Evolutionary conservation across 1,140 invertebrate species (phyloP), one percentile per base, ranked within the genome.

Genomic region (Dufourea novaeangliae): DNA sequence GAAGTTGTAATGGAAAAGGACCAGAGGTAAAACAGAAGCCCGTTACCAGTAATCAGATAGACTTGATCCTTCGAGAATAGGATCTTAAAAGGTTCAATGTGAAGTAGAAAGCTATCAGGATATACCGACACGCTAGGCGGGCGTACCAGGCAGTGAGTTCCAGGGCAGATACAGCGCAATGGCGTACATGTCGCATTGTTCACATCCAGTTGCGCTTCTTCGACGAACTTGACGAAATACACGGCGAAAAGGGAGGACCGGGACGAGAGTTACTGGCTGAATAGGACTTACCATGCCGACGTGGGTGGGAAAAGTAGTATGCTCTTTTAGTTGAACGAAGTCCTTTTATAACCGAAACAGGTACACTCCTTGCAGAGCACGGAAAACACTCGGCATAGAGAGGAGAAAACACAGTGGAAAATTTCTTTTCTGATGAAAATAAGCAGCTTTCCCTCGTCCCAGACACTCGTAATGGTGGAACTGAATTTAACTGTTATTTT

Each of bases 1-100:
- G 52, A 44, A 14, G 39, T 57, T 75, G 14, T 12, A 44, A 1
- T 8, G 1, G 37, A 17, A 39, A 20, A n/a, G 54, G 41, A 25
- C 46, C 14, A 56, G 44, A 22, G 14, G 82, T 83, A 86, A 86
- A 85, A 85, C 82, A 84, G 78, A 85, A 86, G 62, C 76, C 84
- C 63, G 83, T 88, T 88, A 83, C 64, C 70, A 76, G 78, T 88
- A 88, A 88, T 88, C 86, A 88, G 82, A 87, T 84, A 82, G 70
- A 74, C 63, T 63, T 80, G 84, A 85, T 88, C 87, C 76, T 78
- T 32, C 39, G 70, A 78, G 84, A 84, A 85, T 80, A 74, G 75
- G 41, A 75, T 69, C 83, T 86, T 85, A 79, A 69, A 27, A 34
- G 78, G 68, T 78, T 76, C 74, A 39, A 75, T 56, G 57, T 63